Base-by-base conservation (phyloP, 2,113 vertebrate species). In the Phrynosoma blainvillii region DNA sequence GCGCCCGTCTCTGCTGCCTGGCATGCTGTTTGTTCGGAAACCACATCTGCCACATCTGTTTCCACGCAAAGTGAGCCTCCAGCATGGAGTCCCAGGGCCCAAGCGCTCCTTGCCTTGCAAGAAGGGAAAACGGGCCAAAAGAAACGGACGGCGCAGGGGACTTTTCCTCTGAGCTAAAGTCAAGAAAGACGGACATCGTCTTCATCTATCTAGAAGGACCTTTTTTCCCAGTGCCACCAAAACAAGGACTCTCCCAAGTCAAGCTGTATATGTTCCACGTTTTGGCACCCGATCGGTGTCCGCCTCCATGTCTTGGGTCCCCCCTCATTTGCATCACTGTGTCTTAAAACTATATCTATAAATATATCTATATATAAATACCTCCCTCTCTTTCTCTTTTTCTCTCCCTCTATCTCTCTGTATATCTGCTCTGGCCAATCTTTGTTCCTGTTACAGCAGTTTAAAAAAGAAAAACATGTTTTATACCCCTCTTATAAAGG, bases 401-500 rank as follows among this genome's bases (percentile, higher is more conserved):
- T n/a, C n/a, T 95, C 91, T 94, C 70, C 1, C 23, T 18, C 89
- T 94, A 92, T 93, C 85, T 2, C 1, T 47, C 54, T 88, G 73
- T 82, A 92, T 94, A 90, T 96, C 95, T 96, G 95, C 89, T 94
- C 96, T 85, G 93, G 92, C 95, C 95, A 95, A 96, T 94, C 95
- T 93, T 96, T 94, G 96, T 95, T 94, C 59, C 79, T 96, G 95
- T 95, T 97, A 97, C 76, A 97, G 95, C 97, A 97, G 97, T 97
- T 75, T 75, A 9, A 66, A 94, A 94, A 96, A 90, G 10, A 23
- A 30, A 71, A 92, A 94, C 87, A 97, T 98, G 97, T 99, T 99
- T 99, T 99, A 97, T 98, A 98, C 96, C 96, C 47, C 97, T 97
- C 96, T 97, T 95, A 89, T 94, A 94, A 94, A 96, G 80, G 90